phyloP scores from a whole-genome alignment of 1,140 invertebrate genomes.

The Schlechtendalia chinensis region DNA sequence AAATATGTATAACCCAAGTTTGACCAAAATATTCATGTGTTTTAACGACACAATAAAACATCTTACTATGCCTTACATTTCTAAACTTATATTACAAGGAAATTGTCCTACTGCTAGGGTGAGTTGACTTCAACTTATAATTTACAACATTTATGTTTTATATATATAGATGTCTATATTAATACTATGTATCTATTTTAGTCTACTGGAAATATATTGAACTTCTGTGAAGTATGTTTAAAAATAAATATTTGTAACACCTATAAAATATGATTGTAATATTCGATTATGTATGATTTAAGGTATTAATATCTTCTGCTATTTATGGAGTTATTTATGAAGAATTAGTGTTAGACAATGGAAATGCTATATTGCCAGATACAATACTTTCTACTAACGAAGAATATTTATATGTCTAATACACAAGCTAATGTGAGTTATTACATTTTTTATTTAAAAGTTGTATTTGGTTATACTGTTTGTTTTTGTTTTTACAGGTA shows the following conservation, averaged over 20 bases:
- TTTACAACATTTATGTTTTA: not conserved
- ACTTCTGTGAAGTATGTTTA: slow-evolving; percentile 87
- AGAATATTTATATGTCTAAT: slow-evolving; percentile 71
- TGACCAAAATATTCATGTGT: slow-evolving; percentile 93
- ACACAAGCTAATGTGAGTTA: slow-evolving; percentile 65
- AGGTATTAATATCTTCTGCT: slow-evolving; percentile 66
- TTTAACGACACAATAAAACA: slow-evolving; percentile 90
- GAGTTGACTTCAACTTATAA: slow-evolving; percentile 55
- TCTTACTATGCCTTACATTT: slow-evolving; percentile 89
- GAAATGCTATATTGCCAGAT: slow-evolving; percentile 76
- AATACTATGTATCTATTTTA: slow-evolving; percentile 56
- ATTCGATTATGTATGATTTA: slow-evolving; percentile 40
- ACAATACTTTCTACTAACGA: slow-evolving; percentile 75
- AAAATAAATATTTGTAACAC: slow-evolving; percentile 61
- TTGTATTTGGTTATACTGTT: slow-evolving; percentile 3
- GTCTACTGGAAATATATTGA: slow-evolving; percentile 84
- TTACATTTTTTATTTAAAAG: not conserved
- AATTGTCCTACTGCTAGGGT: slow-evolving; percentile 81
- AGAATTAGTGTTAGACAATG: slow-evolving; percentile 69
- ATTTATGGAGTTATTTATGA: slow-evolving; percentile 73
- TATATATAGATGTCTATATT: too few relatives aligned
- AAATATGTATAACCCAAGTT: slow-evolving; percentile 88
- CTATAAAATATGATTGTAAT: not conserved
- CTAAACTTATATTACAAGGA: slow-evolving; percentile 83
- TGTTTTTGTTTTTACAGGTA: slow-evolving; percentile 63